These are phyloP conservation scores for Folsomia manolachei DNA, from an alignment of 2,888 invertebrate species.

Conservation along the genomic window DNA sequence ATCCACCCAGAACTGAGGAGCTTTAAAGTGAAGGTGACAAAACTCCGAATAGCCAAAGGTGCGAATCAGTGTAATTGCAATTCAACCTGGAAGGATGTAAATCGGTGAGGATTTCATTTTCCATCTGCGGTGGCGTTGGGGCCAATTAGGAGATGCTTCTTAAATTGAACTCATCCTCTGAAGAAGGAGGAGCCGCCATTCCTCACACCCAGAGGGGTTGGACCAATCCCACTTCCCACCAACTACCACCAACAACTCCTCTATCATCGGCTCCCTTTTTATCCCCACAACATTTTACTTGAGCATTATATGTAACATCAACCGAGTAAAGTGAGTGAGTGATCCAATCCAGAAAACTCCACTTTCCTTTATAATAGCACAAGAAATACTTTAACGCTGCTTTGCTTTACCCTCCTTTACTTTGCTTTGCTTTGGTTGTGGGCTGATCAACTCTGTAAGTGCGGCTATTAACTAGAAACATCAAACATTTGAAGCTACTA, in stretches of 20 bases:
- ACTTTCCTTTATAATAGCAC: too few relatives aligned
- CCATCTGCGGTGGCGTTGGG: slow-evolving; percentile 41
- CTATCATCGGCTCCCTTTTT: neutral
- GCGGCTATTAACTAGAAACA: slow-evolving; percentile 6
- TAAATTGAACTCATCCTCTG: slow-evolving; percentile 32
- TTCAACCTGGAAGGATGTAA: neutral
- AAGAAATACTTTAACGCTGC: too few relatives aligned
- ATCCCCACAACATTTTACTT: neutral
- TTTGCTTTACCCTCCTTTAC: too few relatives aligned
- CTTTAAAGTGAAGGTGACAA: neutral
- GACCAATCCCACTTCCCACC: too few relatives aligned
- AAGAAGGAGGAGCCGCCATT: slow-evolving; percentile 34
- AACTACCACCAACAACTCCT: neutral
- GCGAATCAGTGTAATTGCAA: neutral
- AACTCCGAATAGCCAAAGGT: too few relatives aligned
- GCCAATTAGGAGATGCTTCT: slow-evolving; percentile 42
- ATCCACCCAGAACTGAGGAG: neutral
- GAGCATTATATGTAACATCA: neutral
- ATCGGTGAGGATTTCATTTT: slow-evolving; percentile 28
- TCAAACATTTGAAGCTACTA: neutral
- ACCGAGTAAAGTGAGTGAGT: neutral
- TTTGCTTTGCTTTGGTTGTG: neutral
- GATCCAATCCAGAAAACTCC: neutral
- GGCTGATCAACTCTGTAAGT: neutral
- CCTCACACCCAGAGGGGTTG: too few relatives aligned